Conservation (phyloP, 2,888 invertebrate species). For the Apoda limacodes region DNA sequence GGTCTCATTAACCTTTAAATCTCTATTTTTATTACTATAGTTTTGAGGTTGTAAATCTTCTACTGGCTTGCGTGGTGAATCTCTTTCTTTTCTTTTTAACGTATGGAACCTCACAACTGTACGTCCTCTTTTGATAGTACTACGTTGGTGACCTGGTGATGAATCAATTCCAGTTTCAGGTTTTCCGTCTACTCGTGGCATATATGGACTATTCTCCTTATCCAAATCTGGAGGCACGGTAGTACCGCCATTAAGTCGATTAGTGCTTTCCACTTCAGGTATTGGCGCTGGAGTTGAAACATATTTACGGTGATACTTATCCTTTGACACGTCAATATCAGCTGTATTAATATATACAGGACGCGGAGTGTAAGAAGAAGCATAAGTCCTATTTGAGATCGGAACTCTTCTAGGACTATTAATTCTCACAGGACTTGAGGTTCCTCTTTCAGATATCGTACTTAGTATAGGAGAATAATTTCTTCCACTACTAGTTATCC, state of each 20-base stretch:
- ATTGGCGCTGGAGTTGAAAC: slow-evolving; percentile 7
- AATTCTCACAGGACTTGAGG: slow-evolving; percentile 47
- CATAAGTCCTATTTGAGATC: slow-evolving; percentile 60
- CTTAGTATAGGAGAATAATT: slow-evolving; percentile 80
- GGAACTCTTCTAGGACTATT: slow-evolving; percentile 54
- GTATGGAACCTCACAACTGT: slow-evolving; percentile 82
- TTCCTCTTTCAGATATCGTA: slow-evolving; percentile 72
- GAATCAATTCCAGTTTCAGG: slow-evolving; percentile 54
- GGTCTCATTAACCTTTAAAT: slow-evolving; percentile 11
- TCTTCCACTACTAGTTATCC: slow-evolving; percentile 44
- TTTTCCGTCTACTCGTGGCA: slow-evolving; percentile 57
- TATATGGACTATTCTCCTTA: slow-evolving; percentile 48
- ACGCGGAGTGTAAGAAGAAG: slow-evolving; percentile 60
- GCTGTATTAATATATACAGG: slow-evolving; percentile 85
- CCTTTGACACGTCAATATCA: slow-evolving; percentile 85
- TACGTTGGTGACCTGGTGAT: slow-evolving; percentile 48
- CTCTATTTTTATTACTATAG: slow-evolving; percentile 6
- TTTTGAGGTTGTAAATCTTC: slow-evolving; percentile 19
- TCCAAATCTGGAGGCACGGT: too few relatives aligned
- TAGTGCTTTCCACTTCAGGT: slow-evolving; percentile 6
- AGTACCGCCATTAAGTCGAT: too few relatives aligned
- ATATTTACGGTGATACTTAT: slow-evolving; percentile 63
- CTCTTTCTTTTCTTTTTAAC: slow-evolving; percentile 60
- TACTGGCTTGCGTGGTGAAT: slow-evolving; percentile 51
- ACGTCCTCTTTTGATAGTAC: slow-evolving; percentile 78